Evolutionary conservation across 1,140 invertebrate species (phyloP).

Genomic region (Drosophila lacteicornis): DNA sequence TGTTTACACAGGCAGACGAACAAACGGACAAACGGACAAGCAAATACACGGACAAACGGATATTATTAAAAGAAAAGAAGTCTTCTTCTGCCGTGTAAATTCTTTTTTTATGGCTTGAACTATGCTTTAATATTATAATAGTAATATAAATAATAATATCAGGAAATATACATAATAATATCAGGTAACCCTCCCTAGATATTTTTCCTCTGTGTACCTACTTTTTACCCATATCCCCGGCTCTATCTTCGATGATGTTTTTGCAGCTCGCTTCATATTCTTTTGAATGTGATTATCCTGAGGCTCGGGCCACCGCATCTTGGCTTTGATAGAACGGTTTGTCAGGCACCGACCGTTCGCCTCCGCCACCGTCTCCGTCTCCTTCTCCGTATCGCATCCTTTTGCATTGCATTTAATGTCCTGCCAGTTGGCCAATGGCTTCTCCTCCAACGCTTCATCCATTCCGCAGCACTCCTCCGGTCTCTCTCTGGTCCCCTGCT

Average conservation of each 20-base stretch:
- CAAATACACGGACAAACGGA: too few species aligned
- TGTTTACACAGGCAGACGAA: too few species aligned
- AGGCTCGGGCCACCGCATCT: slow-evolving; percentile 75
- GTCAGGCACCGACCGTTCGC: slow-evolving; percentile 20
- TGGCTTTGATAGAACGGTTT: slow-evolving; percentile 74
- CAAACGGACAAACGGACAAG: too few species aligned
- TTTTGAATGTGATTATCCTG: slow-evolving; percentile 81
- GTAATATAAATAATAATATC: neutral
- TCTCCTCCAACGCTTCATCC: slow-evolving; percentile 21
- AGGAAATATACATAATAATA: too few species aligned
- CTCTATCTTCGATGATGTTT: slow-evolving; percentile 68
- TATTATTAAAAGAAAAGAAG: too few species aligned
- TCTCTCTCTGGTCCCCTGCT: slow-evolving; percentile 2
- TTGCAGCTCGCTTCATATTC: slow-evolving; percentile 80
- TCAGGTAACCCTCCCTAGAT: neutral
- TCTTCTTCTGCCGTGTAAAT: too few species aligned
- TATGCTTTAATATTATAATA: neutral
- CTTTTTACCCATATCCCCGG: slow-evolving; percentile 6
- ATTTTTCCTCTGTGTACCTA: neutral
- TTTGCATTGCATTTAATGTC: slow-evolving; percentile 78
- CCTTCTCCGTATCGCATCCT: slow-evolving; percentile 12
- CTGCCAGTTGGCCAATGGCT: slow-evolving; percentile 68
- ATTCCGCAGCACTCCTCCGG: slow-evolving; percentile 5
- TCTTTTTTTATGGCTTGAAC: neutral
- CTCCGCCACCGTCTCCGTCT: neutral